Evolutionary conservation across 2,797 vertebrate species (phyloP).

Genomic region (Amblyraja radiata): DNA sequence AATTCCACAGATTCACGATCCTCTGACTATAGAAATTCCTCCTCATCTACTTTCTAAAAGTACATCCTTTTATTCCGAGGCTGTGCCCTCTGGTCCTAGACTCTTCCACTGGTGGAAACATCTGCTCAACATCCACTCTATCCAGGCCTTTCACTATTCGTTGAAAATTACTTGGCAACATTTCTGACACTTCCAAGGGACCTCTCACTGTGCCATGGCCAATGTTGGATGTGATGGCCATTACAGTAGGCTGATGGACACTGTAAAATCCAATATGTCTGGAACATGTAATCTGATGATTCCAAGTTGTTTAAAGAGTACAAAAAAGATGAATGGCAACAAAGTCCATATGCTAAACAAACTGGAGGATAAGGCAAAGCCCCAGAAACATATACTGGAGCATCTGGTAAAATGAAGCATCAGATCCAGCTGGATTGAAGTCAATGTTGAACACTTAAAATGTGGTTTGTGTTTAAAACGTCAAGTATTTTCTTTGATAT

Average conservation of each 20-base stretch:
- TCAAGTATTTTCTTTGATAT: conserved; percentile 11
- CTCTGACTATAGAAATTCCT: no score
- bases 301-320: background rate
- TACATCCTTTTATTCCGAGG: no score
- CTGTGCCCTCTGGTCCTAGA: no score
- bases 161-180: background rate
- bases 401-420: conserved; percentile 16
- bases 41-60: no score
- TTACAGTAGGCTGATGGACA: background rate
- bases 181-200: background rate
- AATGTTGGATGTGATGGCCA: background rate
- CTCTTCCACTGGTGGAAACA: no score
- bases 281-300: conserved; percentile 25
- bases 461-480: background rate
- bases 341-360: conserved; percentile 30
- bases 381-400: conserved; percentile 3
- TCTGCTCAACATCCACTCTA: no score
- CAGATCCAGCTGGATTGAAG: conserved; percentile 17
- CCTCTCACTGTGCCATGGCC: background rate
- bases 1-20: no score
- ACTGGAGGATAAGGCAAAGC: background rate
- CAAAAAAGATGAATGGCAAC: background rate
- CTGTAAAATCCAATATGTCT: background rate
- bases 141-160: no score
- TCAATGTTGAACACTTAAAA: conserved; percentile 30